phyloP scores from a whole-genome alignment of 2,888 invertebrate species.

The Ormyrus rosae region DNA sequence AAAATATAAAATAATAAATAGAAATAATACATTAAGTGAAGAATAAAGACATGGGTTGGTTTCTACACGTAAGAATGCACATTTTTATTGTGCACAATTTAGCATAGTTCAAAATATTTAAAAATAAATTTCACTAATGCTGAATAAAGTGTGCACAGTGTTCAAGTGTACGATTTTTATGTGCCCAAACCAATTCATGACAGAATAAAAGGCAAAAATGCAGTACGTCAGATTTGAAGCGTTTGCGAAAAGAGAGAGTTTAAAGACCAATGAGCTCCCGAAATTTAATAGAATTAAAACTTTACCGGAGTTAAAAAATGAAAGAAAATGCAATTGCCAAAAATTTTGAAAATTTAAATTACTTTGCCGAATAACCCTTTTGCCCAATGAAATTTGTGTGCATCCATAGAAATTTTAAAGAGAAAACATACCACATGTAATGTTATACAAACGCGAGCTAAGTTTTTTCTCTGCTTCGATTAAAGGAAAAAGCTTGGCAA shows the following conservation, averaged over 20 bases:
- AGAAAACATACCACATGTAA: slow-evolving; percentile 9
- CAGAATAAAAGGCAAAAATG: slow-evolving; percentile 31
- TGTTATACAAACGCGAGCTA: slow-evolving; percentile 14
- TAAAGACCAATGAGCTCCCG: slow-evolving; percentile 1
- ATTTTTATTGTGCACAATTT: no score
- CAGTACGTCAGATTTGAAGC: slow-evolving; percentile 13
- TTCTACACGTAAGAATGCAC: no score
- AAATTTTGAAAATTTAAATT: background rate
- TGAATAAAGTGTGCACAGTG: no score
- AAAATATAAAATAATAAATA: slow-evolving; percentile 38
- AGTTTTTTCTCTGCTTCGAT: background rate
- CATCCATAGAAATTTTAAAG: slow-evolving; percentile 28
- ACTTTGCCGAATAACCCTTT: no score
- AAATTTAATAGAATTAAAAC: slow-evolving; percentile 33
- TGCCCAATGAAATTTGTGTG: no score
- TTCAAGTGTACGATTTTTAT: no score
- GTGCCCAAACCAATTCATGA: no score
- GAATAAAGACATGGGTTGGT: background rate
- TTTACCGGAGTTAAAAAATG: slow-evolving; percentile 16
- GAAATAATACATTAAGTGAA: background rate
- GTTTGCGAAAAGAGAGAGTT: slow-evolving; percentile 43
- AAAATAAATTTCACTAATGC: no score
- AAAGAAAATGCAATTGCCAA: slow-evolving; percentile 6
- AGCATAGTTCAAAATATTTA: no score
- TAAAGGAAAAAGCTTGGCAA: slow-evolving; percentile 15